phyloP scores from a whole-genome alignment of 2,797 vertebrate species.

The Odontamblyopus rebecca region DNA sequence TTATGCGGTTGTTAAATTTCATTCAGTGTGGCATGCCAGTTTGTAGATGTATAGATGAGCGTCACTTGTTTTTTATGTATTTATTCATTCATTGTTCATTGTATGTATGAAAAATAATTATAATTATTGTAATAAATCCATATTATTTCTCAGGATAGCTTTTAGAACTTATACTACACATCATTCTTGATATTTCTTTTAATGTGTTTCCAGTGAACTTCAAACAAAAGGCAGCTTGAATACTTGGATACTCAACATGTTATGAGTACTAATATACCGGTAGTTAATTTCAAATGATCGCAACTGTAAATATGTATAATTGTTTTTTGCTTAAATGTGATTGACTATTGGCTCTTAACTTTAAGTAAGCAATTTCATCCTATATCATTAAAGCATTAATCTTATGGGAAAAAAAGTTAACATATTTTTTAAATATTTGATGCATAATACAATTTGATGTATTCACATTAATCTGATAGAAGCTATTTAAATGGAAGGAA shows the following conservation, averaged over 20 bases:
- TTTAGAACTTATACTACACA: not conserved
- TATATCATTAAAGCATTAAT: not conserved
- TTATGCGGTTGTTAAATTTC: not conserved
- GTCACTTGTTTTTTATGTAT: not conserved
- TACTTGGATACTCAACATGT: slow-evolving; percentile 4
- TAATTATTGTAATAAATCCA: not conserved
- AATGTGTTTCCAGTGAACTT: not conserved
- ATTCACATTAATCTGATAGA: too few species aligned
- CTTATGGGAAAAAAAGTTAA: not conserved
- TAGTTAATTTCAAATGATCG: not conserved
- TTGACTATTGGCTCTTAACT: not conserved
- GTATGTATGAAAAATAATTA: not conserved
- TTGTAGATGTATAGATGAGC: not conserved
- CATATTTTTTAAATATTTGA: too few species aligned
- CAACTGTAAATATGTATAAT: slow-evolving; percentile 3
- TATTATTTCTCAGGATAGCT: not conserved
- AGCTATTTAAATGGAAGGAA: too few species aligned
- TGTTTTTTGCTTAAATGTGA: not conserved
- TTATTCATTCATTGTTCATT: too few species aligned
- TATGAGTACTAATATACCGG: not conserved
- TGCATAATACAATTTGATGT: too few species aligned
- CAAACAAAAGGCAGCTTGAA: slow-evolving; percentile 30
- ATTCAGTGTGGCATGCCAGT: not conserved
- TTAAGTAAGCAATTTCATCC: not conserved
- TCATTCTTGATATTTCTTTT: not conserved